These are phyloP conservation scores for Aleiodes testaceus DNA, from an alignment of 2,888 invertebrate species.

Conservation along the genomic window DNA sequence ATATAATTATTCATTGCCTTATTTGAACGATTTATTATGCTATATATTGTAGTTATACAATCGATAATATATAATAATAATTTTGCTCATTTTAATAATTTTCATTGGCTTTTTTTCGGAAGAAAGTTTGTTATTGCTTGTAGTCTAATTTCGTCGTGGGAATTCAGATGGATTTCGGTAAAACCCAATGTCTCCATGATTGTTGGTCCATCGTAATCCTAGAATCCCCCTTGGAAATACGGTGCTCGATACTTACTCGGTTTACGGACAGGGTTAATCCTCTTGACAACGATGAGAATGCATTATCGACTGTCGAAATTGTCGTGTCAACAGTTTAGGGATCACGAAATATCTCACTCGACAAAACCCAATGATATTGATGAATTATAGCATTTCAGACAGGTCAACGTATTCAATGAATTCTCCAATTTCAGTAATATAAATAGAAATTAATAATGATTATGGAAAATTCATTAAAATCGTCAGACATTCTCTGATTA, in stretches of 20 bases:
- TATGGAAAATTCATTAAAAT: background rate
- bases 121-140: background rate
- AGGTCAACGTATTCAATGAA: too few relatives aligned
- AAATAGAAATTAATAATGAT: too few relatives aligned
- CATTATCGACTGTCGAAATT: slow-evolving; percentile 44
- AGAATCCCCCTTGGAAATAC: slow-evolving; percentile 34
- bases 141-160: slow-evolving; percentile 28
- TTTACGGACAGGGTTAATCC: slow-evolving; percentile 42
- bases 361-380: background rate
- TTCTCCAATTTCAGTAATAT: too few relatives aligned
- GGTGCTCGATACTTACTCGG: slow-evolving; percentile 30
- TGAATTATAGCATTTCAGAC: too few relatives aligned
- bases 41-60: too few relatives aligned
- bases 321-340: slow-evolving; percentile 36
- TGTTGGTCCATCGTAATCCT: slow-evolving; percentile 13
- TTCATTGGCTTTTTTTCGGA: too few relatives aligned
- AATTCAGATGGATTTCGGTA: slow-evolving; percentile 13
- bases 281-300: slow-evolving; percentile 36
- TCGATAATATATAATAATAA: too few relatives aligned
- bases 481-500: background rate
- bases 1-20: too few relatives aligned
- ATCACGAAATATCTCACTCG: slow-evolving; percentile 23
- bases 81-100: too few relatives aligned
- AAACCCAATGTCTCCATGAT: slow-evolving; percentile 23
- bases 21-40: too few relatives aligned